Conservation (phyloP, 2,113 vertebrate genomes). For the Stegastes partitus region DNA sequence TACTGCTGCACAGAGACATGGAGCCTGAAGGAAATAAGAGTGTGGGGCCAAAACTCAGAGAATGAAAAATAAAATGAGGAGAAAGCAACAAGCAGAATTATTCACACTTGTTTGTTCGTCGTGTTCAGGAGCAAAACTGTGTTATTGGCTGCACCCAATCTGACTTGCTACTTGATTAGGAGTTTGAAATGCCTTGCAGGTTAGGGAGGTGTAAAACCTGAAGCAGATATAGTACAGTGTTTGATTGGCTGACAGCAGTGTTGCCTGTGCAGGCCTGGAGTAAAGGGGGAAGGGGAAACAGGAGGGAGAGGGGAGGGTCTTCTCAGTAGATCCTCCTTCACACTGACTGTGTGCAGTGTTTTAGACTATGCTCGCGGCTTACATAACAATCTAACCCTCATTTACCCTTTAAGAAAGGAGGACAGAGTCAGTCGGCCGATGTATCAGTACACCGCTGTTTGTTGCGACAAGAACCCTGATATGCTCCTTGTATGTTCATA, state of each 20-base stretch:
- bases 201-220: conserved; percentile 5
- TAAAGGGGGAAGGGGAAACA: conserved; percentile 45
- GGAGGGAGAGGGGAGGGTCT: conserved; percentile 18
- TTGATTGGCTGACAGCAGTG: conserved; percentile 32
- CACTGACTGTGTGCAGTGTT: conserved; percentile 27
- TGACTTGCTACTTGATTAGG: background rate
- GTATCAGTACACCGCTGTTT: background rate
- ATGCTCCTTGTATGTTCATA: conserved; percentile 5
- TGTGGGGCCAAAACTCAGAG: background rate
- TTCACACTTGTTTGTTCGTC: background rate
- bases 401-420: conserved; percentile 37
- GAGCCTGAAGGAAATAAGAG: conserved; percentile 12
- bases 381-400: conserved; percentile 63
- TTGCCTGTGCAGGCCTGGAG: conserved; percentile 48
- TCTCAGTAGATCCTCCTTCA: conserved; percentile 39
- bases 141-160: background rate
- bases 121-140: background rate
- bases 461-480: background rate
- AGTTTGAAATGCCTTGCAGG: background rate
- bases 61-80: background rate
- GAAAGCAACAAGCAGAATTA: background rate
- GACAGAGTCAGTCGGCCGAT: background rate
- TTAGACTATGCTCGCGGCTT: conserved; percentile 55
- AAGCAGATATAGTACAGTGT: conserved; percentile 34
- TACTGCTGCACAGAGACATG: conserved; percentile 41